phyloP scores from a whole-genome alignment of 2,113 vertebrate genomes.

The Otocyon megalotis region DNA sequence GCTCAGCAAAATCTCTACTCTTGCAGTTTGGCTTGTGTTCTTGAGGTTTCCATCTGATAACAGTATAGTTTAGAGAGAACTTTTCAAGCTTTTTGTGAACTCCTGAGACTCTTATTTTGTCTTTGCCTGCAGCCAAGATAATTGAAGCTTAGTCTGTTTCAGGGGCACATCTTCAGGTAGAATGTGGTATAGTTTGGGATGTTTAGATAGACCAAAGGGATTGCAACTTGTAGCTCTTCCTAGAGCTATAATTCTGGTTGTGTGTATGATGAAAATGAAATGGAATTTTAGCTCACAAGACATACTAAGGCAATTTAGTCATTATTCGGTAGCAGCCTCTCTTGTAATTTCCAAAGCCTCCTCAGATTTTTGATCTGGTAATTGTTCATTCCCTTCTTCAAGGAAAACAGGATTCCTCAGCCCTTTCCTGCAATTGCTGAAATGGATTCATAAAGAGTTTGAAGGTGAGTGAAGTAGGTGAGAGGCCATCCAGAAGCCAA shows the following conservation, averaged over 20 bases:
- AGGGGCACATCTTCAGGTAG: constrained; percentile 16
- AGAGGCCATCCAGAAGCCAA: neutral
- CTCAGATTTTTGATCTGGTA: neutral
- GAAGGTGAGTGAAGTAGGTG: neutral
- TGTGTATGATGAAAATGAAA: constrained; percentile 9
- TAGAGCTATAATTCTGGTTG: constrained; percentile 38
- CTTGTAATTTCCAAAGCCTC: constrained; percentile 31
- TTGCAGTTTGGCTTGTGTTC: neutral
- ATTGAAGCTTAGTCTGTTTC: constrained; percentile 51
- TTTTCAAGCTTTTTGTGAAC: constrained; percentile 60
- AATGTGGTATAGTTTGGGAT: constrained; percentile 21
- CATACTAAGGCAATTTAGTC: neutral
- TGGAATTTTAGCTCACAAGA: constrained; percentile 4
- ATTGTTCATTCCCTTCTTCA: constrained; percentile 29
- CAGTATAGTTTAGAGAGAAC: constrained; percentile 52
- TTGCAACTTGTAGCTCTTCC: constrained; percentile 17
- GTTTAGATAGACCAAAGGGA: constrained; percentile 32
- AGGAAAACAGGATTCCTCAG: neutral
- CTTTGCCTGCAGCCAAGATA: constrained; percentile 49
- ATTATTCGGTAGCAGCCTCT: neutral
- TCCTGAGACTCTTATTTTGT: constrained; percentile 60
- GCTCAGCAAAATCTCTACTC: constrained; percentile 59
- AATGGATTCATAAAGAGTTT: neutral
- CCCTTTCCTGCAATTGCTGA: neutral
- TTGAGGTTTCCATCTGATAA: constrained; percentile 37